phyloP scores from a whole-genome alignment of 2,797 vertebrate genomes.

The Glossophaga mutica region DNA sequence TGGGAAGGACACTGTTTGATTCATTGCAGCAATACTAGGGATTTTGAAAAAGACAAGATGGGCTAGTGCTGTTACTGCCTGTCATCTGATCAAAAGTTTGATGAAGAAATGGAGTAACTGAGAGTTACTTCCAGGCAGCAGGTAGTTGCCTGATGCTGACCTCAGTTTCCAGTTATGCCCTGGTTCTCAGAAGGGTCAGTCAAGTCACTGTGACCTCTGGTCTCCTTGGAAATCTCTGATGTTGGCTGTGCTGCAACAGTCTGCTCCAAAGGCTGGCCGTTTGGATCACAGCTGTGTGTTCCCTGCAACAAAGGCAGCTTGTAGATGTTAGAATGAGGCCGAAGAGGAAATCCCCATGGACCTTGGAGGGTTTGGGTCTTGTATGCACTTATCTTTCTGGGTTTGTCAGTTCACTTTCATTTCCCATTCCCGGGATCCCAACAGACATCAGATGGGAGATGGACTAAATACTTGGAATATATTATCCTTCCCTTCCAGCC shows the following conservation, averaged over 20 bases:
- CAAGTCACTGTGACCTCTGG: constrained; percentile 25
- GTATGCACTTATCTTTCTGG: not conserved
- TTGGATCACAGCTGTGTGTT: not conserved
- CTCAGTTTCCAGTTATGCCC: not conserved
- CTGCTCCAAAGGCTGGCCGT: not conserved
- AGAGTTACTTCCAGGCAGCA: not conserved
- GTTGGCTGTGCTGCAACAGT: not conserved
- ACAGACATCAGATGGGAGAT: not conserved
- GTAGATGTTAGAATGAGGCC: not conserved
- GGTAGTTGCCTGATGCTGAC: constrained; percentile 25
- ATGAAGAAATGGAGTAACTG: constrained; percentile 33
- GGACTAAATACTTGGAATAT: not conserved
- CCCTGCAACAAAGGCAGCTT: not conserved
- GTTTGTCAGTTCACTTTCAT: not conserved
- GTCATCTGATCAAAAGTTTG: constrained; percentile 71
- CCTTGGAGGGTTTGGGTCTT: not conserved
- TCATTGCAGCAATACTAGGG: constrained; percentile 68
- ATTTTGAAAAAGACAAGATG: constrained; percentile 8
- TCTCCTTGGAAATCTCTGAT: constrained; percentile 37
- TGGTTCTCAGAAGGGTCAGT: not conserved
- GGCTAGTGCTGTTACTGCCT: constrained; percentile 67
- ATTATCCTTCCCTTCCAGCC: not conserved
- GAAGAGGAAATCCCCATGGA: not conserved
- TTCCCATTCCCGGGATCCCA: not conserved
- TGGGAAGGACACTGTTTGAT: constrained; percentile 70